These are phyloP conservation scores for Delphinus delphis DNA, from an alignment of 2,113 vertebrate species.

Conservation along the genomic window DNA sequence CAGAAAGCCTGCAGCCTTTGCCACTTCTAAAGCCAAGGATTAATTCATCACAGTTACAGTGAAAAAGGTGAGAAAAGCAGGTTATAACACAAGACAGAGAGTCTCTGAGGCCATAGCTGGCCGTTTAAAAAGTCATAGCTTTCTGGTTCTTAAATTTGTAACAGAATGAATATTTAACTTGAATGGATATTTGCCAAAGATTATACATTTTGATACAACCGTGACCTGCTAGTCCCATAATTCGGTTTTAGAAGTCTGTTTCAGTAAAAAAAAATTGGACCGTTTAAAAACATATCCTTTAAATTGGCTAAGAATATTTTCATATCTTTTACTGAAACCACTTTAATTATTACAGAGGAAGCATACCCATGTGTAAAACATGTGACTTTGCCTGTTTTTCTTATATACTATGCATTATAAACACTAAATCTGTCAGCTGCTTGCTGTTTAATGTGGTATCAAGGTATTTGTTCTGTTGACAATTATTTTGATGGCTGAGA, in stretches of 20 bases:
- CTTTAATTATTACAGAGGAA: background rate
- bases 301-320: background rate
- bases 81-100: background rate
- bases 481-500: slow-evolving; percentile 30
- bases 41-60: background rate
- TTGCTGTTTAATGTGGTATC: background rate
- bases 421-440: background rate
- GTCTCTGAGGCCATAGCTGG: background rate
- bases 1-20: background rate
- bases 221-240: background rate
- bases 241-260: background rate
- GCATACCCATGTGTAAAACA: background rate
- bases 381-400: background rate
- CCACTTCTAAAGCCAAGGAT: background rate
- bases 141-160: background rate
- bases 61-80: background rate
- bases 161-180: background rate
- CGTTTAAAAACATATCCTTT: slow-evolving; percentile 5
- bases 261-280: background rate
- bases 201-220: background rate
- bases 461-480: background rate
- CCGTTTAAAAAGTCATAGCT: background rate
- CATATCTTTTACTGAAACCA: background rate
- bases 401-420: background rate
- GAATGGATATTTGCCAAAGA: background rate